Conservation (phyloP, 2,113 vertebrate genomes). For the Poecile atricapillus region DNA sequence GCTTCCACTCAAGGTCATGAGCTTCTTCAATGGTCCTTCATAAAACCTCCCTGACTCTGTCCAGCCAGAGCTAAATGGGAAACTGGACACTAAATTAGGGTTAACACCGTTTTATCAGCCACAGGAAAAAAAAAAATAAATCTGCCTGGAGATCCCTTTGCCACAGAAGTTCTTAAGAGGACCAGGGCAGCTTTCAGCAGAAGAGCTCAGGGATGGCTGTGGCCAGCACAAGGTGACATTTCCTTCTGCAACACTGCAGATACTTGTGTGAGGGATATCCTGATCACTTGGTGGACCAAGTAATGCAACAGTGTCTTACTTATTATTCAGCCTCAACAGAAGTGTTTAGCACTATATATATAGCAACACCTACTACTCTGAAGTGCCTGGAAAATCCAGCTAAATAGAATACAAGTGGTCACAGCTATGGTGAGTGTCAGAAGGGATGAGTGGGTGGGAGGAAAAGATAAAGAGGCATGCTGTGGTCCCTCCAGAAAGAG, state of each 20-base stretch:
- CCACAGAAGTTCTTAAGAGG: background rate
- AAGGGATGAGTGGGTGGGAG: background rate
- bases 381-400: background rate
- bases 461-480: background rate
- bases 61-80: background rate
- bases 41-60: background rate
- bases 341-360: background rate
- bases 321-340: background rate
- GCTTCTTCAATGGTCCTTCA: background rate
- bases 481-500: background rate
- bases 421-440: background rate
- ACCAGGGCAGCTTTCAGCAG: background rate
- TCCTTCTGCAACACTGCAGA: background rate
- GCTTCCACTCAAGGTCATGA: background rate
- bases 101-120: background rate
- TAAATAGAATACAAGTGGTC: background rate
- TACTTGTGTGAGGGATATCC: background rate
- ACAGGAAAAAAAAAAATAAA: background rate
- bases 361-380: background rate
- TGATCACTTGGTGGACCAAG: background rate
- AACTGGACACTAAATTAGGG: background rate
- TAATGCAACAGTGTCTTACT: background rate
- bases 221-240: background rate
- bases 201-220: background rate
- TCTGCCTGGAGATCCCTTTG: background rate